Base-by-base conservation (phyloP, 2,888 invertebrate species). In the Thymelicus acteon region DNA sequence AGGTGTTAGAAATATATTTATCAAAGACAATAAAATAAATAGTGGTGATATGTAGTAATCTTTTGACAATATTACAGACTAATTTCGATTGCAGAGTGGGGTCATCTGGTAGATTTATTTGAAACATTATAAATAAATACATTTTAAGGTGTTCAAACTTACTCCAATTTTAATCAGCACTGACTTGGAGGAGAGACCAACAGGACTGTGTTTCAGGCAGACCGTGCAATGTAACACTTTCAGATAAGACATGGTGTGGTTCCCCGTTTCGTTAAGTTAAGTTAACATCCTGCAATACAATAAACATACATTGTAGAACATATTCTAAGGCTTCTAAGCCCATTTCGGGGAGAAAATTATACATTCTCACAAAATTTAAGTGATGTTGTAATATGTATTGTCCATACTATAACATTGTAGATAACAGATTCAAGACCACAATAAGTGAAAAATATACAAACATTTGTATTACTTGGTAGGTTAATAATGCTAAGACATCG, bases 151-250 rank as follows among this genome's bases (percentile, higher is more conserved):
- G 12, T 12, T n/a, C 0, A 24, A 13, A 85, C 87, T 91, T 79
- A 93, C 93, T 79, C 84, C 83, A 77, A 85, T 79, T 85, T 88
- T 88, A 68, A 90, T 78, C 65, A 89, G 82, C 75, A 89, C 81
- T 65, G 86, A 82, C 73, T 87, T 88, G 8, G 80, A 80, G 40
- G 88, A 85, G 72, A 91, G 78, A 24, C 85, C 85, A 69, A 82
- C 67, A 65, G 80, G 76, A 68, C 89, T 87, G 84, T 89, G 85
- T 78, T 84, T 89, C 68, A 90, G 79, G 82, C 91, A 92, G 66
- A 88, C 77, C 68, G 85, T 88, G 78, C 92, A 93, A 75, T 92
- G 88, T 71, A 91, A 80, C 71, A 91, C 88, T 80, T 89, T 92
- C 76, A 87, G 79, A 79, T 90, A 92, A 72, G 92, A 91, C 93